Base-by-base conservation (phyloP, 2,797 vertebrate genomes). In the Euthynnus affinis region DNA sequence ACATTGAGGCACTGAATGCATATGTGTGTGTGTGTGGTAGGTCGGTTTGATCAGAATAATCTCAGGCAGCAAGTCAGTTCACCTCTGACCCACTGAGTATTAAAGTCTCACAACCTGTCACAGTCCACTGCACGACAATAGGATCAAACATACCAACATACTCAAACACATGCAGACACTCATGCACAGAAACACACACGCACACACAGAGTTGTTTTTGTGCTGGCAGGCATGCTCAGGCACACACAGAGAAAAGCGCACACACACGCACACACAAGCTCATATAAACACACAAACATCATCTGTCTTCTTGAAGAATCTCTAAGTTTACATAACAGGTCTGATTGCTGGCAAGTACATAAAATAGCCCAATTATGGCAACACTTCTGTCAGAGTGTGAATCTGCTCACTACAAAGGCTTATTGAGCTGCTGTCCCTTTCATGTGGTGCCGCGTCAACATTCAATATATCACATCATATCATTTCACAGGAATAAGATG, bases 401-500 rank as follows among this genome's bases (percentile, higher is more conserved):
- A 89, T 90, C 72, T 82, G 76, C 84, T 82, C 2, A n/a, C 83
- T 78, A 70, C 82, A 91, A 83, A 89, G 89, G 87, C 68, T 88
- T 80, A 78, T 56, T 85, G 85, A 91, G 90, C 80, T 82, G 83
- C 80, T 83, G 71, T 64, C 51, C 49, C 85, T 93, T 94, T 93
- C 74, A 93, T 92, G 92, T 94, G 92, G 92, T 86, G 73, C 68
- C 18, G 71, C 81, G 64, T 91, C 91, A 88, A 92, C 85, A 83
- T 80, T 78, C 88, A 90, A 90, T 37, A 10, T 37, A 37, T 37
- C 37, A 37, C 88, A 92, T 91, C 90, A 92, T 94, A 94, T 92
- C 83, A 94, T 95, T 95, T 95, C 92, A 81, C 85, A 91, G 90
- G 91, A 95, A 94, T 89, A 91, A 94, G 88, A 92, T 81, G 90